phyloP scores from a whole-genome alignment of 2,888 invertebrate genomes.

The Ophion costatus region DNA sequence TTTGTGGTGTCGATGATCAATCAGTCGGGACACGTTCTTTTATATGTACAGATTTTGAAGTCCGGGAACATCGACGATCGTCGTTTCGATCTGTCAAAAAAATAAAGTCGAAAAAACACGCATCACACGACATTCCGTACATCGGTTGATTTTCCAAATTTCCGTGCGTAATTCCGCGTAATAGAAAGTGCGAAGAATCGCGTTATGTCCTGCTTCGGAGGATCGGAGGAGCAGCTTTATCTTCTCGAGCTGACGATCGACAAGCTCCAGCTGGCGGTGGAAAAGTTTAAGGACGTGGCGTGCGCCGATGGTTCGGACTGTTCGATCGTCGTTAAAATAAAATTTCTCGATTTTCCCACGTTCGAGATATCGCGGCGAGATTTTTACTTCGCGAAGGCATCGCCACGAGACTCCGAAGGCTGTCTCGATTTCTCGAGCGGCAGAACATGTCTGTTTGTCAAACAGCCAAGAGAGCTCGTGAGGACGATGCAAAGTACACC shows the following conservation, averaged over 20 bases:
- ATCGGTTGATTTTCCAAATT: constrained; percentile 42
- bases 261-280: constrained; percentile 74
- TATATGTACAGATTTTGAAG: too few species aligned
- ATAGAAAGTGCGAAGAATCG: constrained; percentile 2
- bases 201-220: constrained; percentile 80
- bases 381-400: constrained; percentile 71
- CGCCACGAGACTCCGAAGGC: constrained; percentile 56
- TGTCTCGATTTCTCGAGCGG: constrained; percentile 75
- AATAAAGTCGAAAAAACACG: background rate
- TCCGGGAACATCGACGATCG: constrained; percentile 48
- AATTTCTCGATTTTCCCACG: constrained; percentile 79
- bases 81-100: constrained; percentile 65
- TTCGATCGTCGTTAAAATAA: constrained; percentile 76
- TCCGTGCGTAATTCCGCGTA: background rate
- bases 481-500: constrained; percentile 73
- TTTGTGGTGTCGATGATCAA: too few species aligned
- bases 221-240: constrained; percentile 77
- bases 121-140: constrained; percentile 23
- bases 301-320: constrained; percentile 71
- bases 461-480: constrained; percentile 77
- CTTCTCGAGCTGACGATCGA: constrained; percentile 77
- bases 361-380: constrained; percentile 77
- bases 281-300: constrained; percentile 72
- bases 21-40: too few species aligned
- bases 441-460: constrained; percentile 78